These are phyloP conservation scores for Spialia ferax DNA, from an alignment of 2,888 invertebrate genomes.

Conservation along the genomic window DNA sequence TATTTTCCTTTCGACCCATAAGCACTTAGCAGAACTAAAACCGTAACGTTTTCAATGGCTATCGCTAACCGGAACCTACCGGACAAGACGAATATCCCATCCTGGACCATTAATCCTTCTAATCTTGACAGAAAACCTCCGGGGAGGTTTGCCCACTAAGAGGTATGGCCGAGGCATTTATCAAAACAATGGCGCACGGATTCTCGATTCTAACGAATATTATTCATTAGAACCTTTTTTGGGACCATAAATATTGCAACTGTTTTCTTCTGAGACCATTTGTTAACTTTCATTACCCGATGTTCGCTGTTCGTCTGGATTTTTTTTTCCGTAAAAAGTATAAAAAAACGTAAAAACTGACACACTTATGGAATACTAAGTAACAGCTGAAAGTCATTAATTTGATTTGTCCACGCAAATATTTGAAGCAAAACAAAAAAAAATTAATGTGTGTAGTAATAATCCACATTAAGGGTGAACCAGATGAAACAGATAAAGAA, in stretches of 20 bases:
- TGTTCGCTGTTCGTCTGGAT: background rate
- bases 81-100: constrained; percentile 74
- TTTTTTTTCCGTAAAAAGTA: no score
- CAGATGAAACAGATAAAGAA: no score
- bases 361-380: no score
- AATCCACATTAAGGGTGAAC: no score
- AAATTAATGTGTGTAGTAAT: no score
- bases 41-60: constrained; percentile 39
- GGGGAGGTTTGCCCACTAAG: constrained; percentile 43
- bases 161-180: constrained; percentile 46
- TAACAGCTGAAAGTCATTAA: no score
- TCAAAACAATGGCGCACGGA: constrained; percentile 50
- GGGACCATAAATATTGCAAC: background rate
- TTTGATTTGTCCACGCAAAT: no score
- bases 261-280: background rate
- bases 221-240: constrained; percentile 32
- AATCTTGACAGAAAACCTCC: constrained; percentile 77
- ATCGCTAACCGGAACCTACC: constrained; percentile 53
- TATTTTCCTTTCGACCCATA: background rate
- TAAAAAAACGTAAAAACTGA: no score
- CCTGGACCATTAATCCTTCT: constrained; percentile 72
- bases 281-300: background rate
- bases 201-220: constrained; percentile 33
- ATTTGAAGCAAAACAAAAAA: no score
- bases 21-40: background rate